Evolutionary conservation across 2,888 invertebrate species (phyloP), one percentile per base, ranked within the genome.

Genomic region (Nomada ferruginata): DNA sequence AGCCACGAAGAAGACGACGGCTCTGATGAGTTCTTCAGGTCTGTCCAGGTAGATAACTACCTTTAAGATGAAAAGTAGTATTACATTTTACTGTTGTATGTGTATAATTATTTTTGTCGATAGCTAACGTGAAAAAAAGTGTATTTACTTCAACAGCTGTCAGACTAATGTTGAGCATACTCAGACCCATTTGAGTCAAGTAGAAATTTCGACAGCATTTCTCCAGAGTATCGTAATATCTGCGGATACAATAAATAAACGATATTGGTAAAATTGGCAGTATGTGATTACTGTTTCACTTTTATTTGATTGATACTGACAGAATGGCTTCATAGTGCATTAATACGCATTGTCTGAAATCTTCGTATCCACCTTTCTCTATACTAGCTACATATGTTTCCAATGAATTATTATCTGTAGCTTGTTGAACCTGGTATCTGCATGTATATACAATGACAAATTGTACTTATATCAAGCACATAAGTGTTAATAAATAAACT

Each of bases 121-220:
- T 61, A 7, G 0, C 0, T 52, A 23, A 11, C 3, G n/a, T 36
- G 29, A 0, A 36, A 44, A 20, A 29, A 23, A 15, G n/a, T 29
- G 36, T 53, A 5, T 55, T 36, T 65, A 77, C 77, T 50, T 66
- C 59, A 10, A 77, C 65, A 1, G 73, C 52, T 10, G 73, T 77
- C 9, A 65, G 11, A 26, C 52, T 73, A 5, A 77, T 53, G 5
- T 20, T 23, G 0, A 66, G 11, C 60, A 73, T 73, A 23, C 26
- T 77, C 1, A 65, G 2, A 10, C 61, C 73, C 10, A 77, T 10
- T 73, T 65, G 72, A 7, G 66, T 23, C 20, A 77, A 20, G 4
- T 73, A 74, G 15, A 52, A 44, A 7, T 1, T 64, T 0, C 65
- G 53, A 2, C 53, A 61, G 11, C 73, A 52, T 0, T 15, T 26